Evolutionary conservation across 2,888 invertebrate genomes (phyloP).

Genomic region (Hyppa rectilinea): DNA sequence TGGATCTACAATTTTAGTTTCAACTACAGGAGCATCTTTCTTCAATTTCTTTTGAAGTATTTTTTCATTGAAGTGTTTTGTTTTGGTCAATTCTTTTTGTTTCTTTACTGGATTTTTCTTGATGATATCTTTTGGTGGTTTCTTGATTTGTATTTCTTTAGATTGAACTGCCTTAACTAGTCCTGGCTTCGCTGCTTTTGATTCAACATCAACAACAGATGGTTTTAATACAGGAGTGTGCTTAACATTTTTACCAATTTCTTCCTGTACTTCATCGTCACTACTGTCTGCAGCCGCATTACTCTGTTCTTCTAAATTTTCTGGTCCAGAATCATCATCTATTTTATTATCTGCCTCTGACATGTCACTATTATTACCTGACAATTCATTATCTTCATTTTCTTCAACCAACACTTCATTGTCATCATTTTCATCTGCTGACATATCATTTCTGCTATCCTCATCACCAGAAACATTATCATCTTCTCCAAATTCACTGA

Average conservation of each 20-base stretch:
- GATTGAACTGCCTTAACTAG: neutral
- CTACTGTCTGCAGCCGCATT: slow-evolving; percentile 27
- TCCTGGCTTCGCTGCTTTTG: slow-evolving; percentile 11
- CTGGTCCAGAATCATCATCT: slow-evolving; percentile 36
- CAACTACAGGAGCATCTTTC: slow-evolving; percentile 69
- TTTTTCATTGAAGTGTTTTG: slow-evolving; percentile 84
- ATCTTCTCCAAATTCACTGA: slow-evolving; percentile 36
- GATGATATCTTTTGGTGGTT: slow-evolving; percentile 54
- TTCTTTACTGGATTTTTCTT: slow-evolving; percentile 75
- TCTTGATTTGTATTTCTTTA: slow-evolving; percentile 34
- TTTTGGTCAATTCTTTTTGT: slow-evolving; percentile 79
- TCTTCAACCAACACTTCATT: slow-evolving; percentile 13
- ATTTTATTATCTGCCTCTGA: slow-evolving; percentile 21
- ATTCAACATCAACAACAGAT: slow-evolving; percentile 21
- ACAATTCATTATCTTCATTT: slow-evolving; percentile 42
- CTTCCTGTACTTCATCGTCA: slow-evolving; percentile 18
- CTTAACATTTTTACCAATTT: slow-evolving; percentile 12
- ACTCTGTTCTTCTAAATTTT: slow-evolving; percentile 22
- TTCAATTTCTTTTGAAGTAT: slow-evolving; percentile 80
- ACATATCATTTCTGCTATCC: slow-evolving; percentile 41
- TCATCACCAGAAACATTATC: slow-evolving; percentile 34
- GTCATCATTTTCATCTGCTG: slow-evolving; percentile 52
- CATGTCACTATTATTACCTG: slow-evolving; percentile 15
- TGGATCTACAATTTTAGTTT: slow-evolving; percentile 84
- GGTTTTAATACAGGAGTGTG: slow-evolving; percentile 25